Base-by-base conservation (phyloP, 1,140 invertebrate species). In the Acromyrmex charruanus region DNA sequence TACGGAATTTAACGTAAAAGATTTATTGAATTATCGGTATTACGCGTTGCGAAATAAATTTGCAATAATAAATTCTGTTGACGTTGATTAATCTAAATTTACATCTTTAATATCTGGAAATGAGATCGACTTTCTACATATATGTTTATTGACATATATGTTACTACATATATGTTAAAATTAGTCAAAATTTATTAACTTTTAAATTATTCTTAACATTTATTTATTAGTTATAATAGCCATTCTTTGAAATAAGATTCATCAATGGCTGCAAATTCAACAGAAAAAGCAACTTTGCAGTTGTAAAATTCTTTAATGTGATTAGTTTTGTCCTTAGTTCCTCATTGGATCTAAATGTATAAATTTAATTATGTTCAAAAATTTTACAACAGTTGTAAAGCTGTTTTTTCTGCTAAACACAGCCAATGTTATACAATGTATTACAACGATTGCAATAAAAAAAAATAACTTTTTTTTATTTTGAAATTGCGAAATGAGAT, bases 11-110 rank as follows among this genome's bases (percentile, higher is more conserved):
- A 71, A 4, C 44, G 6, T 49, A 18, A 7, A 35, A 72, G 39
- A 82, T 61, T 74, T 31, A 72, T 82, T 10, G 12, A 21, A 58
- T 58, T 58, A 39, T 71, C 18, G 35, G 2, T 21, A 25, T 12
- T 44, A 12, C 21, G n/a, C 53, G 31, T n/a, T 31, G 25, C 9
- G 61, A 10, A 59, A 82, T 82, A 72, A 72, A 72, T 82, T 58
- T 0, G 35, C 10, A 49, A 58, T 55, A 59, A 65, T 72, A 51
- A 66, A 66, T 66, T 31, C 21, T 44, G n/a, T 35, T 39, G 1
- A 4, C 16, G 2, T 2, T 9, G 16, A 81, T 72, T 81, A 81
- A 81, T 81, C 9, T 14, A 69, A 58, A 55, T 81, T 69, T 10
- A 10, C 49, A 28, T 51, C 9, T 71, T 58, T 12, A 28, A 25